A percentile compares a stretch with the other conserved stretches of the same genome.
These are phyloP conservation scores for Ennomos quercinarius DNA, from an alignment of 2,888 invertebrate species.

Conservation along the genomic window DNA sequence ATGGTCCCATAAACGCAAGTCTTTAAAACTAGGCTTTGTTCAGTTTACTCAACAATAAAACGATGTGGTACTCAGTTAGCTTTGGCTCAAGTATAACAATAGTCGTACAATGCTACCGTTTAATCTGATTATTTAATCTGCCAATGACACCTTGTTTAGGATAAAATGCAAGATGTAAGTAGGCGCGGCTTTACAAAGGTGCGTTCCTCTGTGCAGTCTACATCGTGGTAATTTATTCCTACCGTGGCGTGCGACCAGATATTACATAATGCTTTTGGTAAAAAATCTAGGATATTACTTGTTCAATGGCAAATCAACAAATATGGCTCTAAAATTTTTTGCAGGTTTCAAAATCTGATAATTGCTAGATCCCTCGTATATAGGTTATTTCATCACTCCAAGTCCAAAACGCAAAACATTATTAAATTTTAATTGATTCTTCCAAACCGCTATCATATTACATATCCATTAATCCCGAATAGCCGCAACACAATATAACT, in stretches of 20 bases:
- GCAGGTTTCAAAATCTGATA: too few relatives aligned
- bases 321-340: too few relatives aligned
- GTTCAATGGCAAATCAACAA: too few relatives aligned
- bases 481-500: slow-evolving; percentile 62
- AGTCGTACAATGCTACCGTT: slow-evolving; percentile 27
- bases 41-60: slow-evolving; percentile 56
- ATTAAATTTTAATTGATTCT: slow-evolving; percentile 47
- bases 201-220: too few relatives aligned
- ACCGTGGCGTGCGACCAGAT: too few relatives aligned
- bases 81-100: slow-evolving; percentile 13
- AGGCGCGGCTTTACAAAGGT: too few relatives aligned
- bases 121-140: slow-evolving; percentile 48
- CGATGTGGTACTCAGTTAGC: slow-evolving; percentile 61
- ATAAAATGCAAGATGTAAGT: not conserved
- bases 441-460: slow-evolving; percentile 48
- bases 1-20: slow-evolving; percentile 45
- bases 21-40: slow-evolving; percentile 40
- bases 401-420: slow-evolving; percentile 6
- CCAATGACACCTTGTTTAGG: slow-evolving; percentile 40
- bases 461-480: slow-evolving; percentile 51
- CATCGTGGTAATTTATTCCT: too few relatives aligned
- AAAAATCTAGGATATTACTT: too few relatives aligned
- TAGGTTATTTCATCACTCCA: not conserved
- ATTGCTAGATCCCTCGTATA: not conserved
- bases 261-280: too few relatives aligned